Evolutionary conservation across 1,140 invertebrate genomes (phyloP).

Genomic region (Thereuonema tuberculata): DNA sequence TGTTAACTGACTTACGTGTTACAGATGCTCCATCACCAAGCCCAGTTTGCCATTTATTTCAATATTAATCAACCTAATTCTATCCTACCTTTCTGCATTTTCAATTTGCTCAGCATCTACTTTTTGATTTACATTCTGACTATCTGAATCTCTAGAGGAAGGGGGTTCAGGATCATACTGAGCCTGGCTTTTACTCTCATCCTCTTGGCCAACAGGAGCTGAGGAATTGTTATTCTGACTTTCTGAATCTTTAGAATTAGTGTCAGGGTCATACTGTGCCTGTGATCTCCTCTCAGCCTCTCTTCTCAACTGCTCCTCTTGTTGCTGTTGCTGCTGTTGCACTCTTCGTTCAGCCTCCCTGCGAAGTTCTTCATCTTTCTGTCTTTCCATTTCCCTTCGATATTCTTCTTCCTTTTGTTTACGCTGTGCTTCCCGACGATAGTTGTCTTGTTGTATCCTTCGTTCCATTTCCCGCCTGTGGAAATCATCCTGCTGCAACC

Average conservation of each 20-base stretch:
- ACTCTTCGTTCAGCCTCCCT: not conserved
- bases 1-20: too few relatives aligned
- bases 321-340: not conserved
- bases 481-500: not conserved
- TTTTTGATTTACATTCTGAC: too few relatives aligned
- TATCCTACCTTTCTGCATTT: too few relatives aligned
- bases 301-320: not conserved
- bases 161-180: too few relatives aligned
- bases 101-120: too few relatives aligned
- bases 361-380: slow-evolving; percentile 1
- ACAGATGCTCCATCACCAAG: too few relatives aligned
- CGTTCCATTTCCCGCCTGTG: not conserved
- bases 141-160: too few relatives aligned
- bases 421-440: too few relatives aligned
- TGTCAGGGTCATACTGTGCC: slow-evolving; percentile 2
- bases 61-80: too few relatives aligned
- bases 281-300: not conserved
- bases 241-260: not conserved
- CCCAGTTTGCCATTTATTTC: too few relatives aligned
- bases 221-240: not conserved
- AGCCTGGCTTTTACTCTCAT: too few relatives aligned
- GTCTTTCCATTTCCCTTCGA: not conserved
- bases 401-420: not conserved
- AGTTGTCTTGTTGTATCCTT: not conserved
- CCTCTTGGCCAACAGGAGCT: too few relatives aligned